Evolutionary conservation across 2,888 invertebrate species (phyloP).

Genomic region (Dimorphilus gyrociliatus): DNA sequence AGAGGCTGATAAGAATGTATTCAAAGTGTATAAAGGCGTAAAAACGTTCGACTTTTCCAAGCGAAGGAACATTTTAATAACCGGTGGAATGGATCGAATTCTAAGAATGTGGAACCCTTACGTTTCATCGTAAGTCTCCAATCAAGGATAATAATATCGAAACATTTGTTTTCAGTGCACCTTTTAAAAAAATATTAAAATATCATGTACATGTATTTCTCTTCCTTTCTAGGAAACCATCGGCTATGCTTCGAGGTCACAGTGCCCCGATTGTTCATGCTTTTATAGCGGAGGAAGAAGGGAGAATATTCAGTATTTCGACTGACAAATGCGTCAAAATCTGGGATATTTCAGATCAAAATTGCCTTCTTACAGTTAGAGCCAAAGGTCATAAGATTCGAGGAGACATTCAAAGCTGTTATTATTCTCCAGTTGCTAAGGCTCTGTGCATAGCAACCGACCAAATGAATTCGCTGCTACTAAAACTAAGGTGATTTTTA

Average conservation of each 20-base stretch:
- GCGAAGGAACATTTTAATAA: conserved; percentile 34
- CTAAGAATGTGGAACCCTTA: conserved; percentile 38
- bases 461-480: conserved; percentile 30
- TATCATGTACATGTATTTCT: neutral
- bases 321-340: conserved; percentile 37
- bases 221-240: conserved; percentile 24
- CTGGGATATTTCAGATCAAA: conserved; percentile 38
- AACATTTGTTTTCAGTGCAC: neutral
- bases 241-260: conserved; percentile 36
- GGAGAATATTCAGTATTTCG: conserved; percentile 35
- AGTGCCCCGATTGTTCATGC: conserved; percentile 35
- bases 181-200: neutral
- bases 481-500: conserved; percentile 26
- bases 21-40: conserved; percentile 37
- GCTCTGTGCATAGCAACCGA: conserved; percentile 34
- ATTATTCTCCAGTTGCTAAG: conserved; percentile 30
- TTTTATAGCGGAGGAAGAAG: conserved; percentile 34
- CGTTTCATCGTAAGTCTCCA: conserved; percentile 27
- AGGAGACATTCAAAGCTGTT: conserved; percentile 36
- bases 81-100: conserved; percentile 36
- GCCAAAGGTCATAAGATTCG: conserved; percentile 37
- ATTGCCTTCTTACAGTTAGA: conserved; percentile 32
- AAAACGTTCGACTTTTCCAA: conserved; percentile 37
- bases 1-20: conserved; percentile 31
- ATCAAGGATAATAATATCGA: too few relatives aligned